Percentiles rank a stretch among this genome's conserved stretches.
phyloP scores from a whole-genome alignment of 2,797 vertebrate genomes.

The Perdix hodgsoniae region DNA sequence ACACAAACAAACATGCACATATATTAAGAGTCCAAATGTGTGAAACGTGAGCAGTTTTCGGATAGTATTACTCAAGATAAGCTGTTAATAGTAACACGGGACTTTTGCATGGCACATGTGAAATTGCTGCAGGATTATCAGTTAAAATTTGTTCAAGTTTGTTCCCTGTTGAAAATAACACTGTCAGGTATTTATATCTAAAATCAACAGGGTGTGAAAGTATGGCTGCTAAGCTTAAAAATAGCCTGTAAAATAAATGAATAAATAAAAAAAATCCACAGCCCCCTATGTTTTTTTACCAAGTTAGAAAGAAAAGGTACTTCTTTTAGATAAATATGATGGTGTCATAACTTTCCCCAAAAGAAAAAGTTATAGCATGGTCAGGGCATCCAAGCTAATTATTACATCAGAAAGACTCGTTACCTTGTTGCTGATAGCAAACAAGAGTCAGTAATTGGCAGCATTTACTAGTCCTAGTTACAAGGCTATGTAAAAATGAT shows the following conservation, averaged over 20 bases:
- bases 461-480: constrained; percentile 26
- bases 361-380: background rate
- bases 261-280: no score
- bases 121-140: background rate
- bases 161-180: background rate
- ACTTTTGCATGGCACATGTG: background rate
- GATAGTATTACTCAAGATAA: background rate
- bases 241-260: background rate
- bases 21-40: background rate
- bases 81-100: background rate
- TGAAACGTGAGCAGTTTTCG: background rate
- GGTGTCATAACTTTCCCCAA: background rate
- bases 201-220: background rate
- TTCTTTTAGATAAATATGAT: background rate
- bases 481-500: background rate
- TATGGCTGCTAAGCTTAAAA: background rate
- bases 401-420: background rate
- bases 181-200: background rate
- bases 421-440: background rate
- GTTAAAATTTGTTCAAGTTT: background rate
- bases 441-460: background rate
- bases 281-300: background rate
- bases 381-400: background rate
- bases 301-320: background rate
- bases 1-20: background rate